Base-by-base conservation (phyloP, 2,797 vertebrate genomes). In the Philypnodon macrostomus region DNA sequence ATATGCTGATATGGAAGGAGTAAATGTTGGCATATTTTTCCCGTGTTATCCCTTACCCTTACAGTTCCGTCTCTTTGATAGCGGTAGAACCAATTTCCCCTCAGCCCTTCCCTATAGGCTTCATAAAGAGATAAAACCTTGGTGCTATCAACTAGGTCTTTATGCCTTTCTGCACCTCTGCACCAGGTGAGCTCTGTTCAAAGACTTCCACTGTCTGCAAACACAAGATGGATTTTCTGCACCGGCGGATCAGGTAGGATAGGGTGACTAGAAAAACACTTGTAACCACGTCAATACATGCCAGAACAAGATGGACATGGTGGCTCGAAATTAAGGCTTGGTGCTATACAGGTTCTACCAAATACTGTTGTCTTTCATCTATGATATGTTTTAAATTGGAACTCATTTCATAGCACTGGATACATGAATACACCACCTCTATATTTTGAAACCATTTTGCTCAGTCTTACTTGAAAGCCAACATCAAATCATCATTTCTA, bases 121-220 rank as follows among this genome's bases (percentile, higher is more conserved):
- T 84, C 79, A 85, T 86, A 85, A 88, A 84, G 76, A 85, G 82
- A 89, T 89, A 88, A 86, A 84, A 71, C 79, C 40, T 32, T 69
- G 19, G 64, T 21, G 27, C 76, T 79, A 86, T 81, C 81, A 83
- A 80, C 79, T 59, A 63, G 53, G 80, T 80, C 53, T 84, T 79
- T 80, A 66, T 73, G 74, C 61, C 47, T 33, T 42, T 63, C 48
- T 56, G 58, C 58, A 69, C 30, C 41, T 65, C 48, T 53, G 58
- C 58, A 69, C 73, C 73, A 75, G 76, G 70, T 73, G 53, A 79
- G 53, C 68, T 53, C 58, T 47, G 75, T 65, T 79, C 64, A 77
- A 45, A 65, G 50, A 53, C 55, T 5, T 37, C 19, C 16, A 49
- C 70, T 50, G 62, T 62, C 34, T 69, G 52, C 30, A 56, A 73